Conservation (phyloP, 1,140 invertebrate genomes). For the Coenobita brevimanus region DNA sequence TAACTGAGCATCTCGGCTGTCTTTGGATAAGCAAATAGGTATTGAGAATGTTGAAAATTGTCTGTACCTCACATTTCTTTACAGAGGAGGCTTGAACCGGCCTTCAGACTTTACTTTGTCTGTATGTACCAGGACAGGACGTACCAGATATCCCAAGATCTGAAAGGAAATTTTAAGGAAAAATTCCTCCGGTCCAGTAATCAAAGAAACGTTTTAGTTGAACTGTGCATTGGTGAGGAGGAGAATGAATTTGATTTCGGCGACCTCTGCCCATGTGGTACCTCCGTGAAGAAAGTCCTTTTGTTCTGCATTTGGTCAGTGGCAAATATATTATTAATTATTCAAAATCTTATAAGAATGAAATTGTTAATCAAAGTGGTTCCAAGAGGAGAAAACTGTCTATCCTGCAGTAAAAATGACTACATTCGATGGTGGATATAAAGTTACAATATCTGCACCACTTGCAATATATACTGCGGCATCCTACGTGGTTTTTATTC, state of each 20-base stretch:
- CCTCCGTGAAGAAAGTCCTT: no score
- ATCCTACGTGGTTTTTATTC: no score
- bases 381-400: no score
- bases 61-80: constrained; percentile 2
- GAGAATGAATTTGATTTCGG: no score
- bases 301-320: no score
- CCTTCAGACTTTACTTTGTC: constrained; percentile 14
- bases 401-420: no score
- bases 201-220: not conserved
- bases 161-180: no score
- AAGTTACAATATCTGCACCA: no score
- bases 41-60: not conserved
- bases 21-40: not conserved
- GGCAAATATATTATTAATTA: not conserved
- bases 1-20: not conserved
- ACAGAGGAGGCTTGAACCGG: constrained; percentile 4
- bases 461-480: no score
- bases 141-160: not conserved
- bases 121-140: not conserved
- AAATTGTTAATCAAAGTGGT: no score
- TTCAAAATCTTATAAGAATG: not conserved
- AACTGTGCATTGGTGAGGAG: not conserved
- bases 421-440: no score
- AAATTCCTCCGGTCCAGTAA: no score
- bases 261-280: not conserved